phyloP scores from a whole-genome alignment of 2,888 invertebrate species.

The Pachymerium ferrugineum region DNA sequence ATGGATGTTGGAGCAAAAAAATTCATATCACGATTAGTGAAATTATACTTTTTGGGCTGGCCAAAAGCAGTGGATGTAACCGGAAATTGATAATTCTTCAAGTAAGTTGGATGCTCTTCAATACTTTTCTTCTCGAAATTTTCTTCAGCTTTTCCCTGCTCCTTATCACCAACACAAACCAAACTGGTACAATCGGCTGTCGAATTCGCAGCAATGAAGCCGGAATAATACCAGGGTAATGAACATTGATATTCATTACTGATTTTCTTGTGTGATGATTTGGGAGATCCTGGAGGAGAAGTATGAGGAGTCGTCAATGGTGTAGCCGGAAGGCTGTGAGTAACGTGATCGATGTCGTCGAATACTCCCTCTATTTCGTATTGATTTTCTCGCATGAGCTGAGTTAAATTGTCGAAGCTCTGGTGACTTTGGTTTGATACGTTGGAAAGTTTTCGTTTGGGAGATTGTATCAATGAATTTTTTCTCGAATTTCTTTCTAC shows the following conservation, averaged over 20 bases:
- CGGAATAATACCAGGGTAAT: conserved; percentile 12
- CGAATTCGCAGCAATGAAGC: not conserved
- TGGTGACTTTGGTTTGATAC: not conserved
- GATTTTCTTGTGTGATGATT: not conserved
- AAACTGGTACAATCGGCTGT: not conserved
- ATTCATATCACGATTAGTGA: conserved; percentile 22
- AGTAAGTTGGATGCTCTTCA: not conserved
- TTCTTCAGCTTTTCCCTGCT: not conserved
- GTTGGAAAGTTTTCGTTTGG: not conserved
- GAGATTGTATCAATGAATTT: not conserved
- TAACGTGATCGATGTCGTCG: conserved; percentile 15
- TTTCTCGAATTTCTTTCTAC: not conserved
- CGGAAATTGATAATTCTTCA: not conserved
- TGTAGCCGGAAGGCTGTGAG: conserved; percentile 8
- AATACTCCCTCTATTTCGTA: not conserved
- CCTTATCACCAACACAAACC: not conserved
- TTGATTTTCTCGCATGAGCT: conserved; percentile 2
- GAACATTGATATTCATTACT: not conserved
- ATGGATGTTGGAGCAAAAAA: conserved; percentile 8
- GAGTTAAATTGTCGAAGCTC: not conserved
- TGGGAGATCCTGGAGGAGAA: conserved; percentile 3
- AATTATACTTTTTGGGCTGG: not conserved
- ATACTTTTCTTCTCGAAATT: not conserved
- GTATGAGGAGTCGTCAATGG: not conserved
- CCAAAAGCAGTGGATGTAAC: not conserved